Evolutionary conservation across 1,140 invertebrate genomes (phyloP).

Genomic region (Pomacea maculata): DNA sequence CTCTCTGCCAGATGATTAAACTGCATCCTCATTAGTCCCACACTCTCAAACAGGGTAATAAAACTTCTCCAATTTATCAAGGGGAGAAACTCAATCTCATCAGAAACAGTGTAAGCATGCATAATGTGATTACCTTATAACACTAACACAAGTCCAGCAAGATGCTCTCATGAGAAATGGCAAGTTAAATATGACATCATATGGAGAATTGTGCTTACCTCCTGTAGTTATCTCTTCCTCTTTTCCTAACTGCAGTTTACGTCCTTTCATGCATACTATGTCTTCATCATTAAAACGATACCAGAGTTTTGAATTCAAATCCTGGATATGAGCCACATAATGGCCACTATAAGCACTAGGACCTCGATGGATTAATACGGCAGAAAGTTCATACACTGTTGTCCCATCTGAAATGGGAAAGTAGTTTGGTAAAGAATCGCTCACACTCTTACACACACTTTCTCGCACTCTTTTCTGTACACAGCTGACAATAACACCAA

Average conservation of each 20-base stretch:
- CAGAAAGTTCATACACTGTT: conserved; percentile 72
- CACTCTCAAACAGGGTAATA: no score
- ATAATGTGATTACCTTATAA: no score
- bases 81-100: no score
- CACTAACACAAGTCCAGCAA: no score
- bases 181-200: not conserved
- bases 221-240: conserved; percentile 68
- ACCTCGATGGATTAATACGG: conserved; percentile 77
- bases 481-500: no score
- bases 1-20: no score
- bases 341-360: conserved; percentile 77
- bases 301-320: conserved; percentile 71
- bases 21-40: no score
- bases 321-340: conserved; percentile 74
- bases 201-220: not conserved
- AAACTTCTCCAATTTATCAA: no score
- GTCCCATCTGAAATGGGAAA: conserved; percentile 11
- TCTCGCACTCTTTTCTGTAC: no score
- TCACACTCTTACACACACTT: no score
- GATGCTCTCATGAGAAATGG: not conserved
- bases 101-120: no score
- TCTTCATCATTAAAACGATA: conserved; percentile 78
- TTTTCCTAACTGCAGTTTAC: conserved; percentile 67
- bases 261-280: conserved; percentile 73
- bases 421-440: no score